A percentile compares a stretch with the other conserved stretches of the same genome.
These are phyloP conservation scores for Oikopleura dioica DNA, from an alignment of 23 tunicate species.

Conservation along the genomic window DNA sequence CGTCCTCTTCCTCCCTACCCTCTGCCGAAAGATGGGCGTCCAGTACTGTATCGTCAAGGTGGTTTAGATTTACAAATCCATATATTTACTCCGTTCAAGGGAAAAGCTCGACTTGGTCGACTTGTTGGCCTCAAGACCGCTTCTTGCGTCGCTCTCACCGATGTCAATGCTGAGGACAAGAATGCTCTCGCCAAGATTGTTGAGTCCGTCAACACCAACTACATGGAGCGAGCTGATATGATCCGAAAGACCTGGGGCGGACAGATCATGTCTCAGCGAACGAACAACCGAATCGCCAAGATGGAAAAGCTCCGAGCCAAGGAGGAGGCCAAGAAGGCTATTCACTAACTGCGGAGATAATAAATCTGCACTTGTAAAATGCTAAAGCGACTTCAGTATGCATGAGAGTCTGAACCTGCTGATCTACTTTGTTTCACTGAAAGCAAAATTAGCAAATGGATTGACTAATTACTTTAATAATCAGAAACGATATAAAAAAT, in stretches of 20 bases:
- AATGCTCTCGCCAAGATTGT: constrained; percentile 17
- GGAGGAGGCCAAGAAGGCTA: constrained; percentile 57
- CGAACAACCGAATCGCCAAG: constrained; percentile 39
- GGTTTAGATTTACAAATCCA: no score
- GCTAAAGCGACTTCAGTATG: no score
- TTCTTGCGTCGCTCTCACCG: constrained; percentile 89
- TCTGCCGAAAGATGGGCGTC: constrained; percentile 87
- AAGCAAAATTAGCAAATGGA: no score
- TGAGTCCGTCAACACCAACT: constrained; percentile 86
- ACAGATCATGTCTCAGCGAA: constrained; percentile 72
- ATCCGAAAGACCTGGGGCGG: constrained; percentile 99
- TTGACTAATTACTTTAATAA: no score
- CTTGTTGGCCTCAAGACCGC: constrained; percentile 84
- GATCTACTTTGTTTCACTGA: no score
- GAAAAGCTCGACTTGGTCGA: constrained; percentile 87
- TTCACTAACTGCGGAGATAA: no score
- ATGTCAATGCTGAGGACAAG: constrained; percentile 32
- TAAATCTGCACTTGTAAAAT: no score
- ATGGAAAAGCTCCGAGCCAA: constrained; percentile 39
- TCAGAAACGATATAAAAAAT: no score
- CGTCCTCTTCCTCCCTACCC: constrained; percentile 69
- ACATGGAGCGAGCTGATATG: constrained; percentile 87
- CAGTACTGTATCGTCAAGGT: constrained; percentile 94
- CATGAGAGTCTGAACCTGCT: no score
- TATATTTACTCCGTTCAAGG: no score